A percentile compares a stretch with the other conserved stretches of the same genome.
Conservation (phyloP, 2,113 vertebrate genomes). For the Rhinoderma darwinii region DNA sequence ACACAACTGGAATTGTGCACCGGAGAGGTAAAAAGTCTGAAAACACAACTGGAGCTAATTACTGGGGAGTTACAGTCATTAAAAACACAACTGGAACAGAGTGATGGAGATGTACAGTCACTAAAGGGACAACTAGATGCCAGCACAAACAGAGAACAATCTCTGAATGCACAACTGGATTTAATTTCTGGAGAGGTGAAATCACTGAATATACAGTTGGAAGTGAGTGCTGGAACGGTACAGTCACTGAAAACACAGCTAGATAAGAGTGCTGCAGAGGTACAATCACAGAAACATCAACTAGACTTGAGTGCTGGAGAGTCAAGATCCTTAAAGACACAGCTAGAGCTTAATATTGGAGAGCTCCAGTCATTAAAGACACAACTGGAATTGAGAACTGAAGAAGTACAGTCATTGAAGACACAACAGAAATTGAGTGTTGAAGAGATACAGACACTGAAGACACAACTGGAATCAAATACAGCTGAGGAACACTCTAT, state of each 20-base stretch:
- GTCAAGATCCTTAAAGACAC: conserved; percentile 40
- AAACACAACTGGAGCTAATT: not conserved
- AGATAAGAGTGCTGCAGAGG: not conserved
- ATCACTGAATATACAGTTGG: not conserved
- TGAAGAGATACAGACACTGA: conserved; percentile 28
- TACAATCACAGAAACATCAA: conserved; percentile 69
- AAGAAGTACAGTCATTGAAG: conserved; percentile 20
- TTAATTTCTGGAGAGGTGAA: not conserved
- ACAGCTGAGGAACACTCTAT: conserved; percentile 9
- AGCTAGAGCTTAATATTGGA: conserved; percentile 67
- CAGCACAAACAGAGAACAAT: not conserved
- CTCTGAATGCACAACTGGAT: conserved; percentile 4
- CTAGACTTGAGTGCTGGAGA: conserved; percentile 67
- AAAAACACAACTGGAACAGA: not conserved
- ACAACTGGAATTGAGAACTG: conserved; percentile 18
- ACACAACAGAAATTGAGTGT: conserved; percentile 23
- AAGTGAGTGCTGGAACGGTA: not conserved
- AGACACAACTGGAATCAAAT: conserved; percentile 12
- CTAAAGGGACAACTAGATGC: not conserved
- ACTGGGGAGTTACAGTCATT: not conserved
- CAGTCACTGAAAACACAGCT: conserved; percentile 1
- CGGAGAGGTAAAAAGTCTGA: not conserved
- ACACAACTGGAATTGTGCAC: not conserved
- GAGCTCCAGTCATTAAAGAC: conserved; percentile 32
- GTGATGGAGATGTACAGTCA: not conserved